Base-by-base conservation (phyloP, 1,140 invertebrate genomes). In the Drosophila baimaii region DNA sequence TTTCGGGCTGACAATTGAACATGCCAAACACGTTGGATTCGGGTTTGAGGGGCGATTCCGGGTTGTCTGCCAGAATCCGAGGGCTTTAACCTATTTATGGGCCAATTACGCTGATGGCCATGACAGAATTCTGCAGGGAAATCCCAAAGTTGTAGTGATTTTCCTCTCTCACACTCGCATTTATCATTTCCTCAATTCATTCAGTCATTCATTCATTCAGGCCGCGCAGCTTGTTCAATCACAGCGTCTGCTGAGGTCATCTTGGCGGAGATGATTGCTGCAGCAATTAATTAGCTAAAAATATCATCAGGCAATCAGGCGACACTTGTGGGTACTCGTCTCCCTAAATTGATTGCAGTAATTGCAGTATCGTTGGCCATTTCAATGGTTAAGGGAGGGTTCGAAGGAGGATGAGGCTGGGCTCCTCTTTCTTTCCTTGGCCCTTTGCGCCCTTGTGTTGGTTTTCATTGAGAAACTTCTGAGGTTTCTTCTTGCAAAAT, bases 1-100 rank as follows among this genome's bases (percentile, higher is more conserved):
- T 23, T 19, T 43, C 43, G n/a, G 56, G 54, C 63, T 74, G 68
- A 78, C 79, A 78, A 75, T 86, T 86, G 81, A 73, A 61, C 79
- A 88, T 86, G 79, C 82, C 79, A 62, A 68, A 88, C 82, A 88
- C 80, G 82, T 86, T 85, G 70, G 66, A 51, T 51, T 37, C 44
- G 64, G 72, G 27, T 49, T 55, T 35, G 51, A 35, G 59, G 66
- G 46, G 64, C 63, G 57, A 62, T 68, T 62, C 46, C 44, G 49
- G 56, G 52, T 68, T 41, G 51, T 46, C 54, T 44, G 37, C 21
- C 43, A 37, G 17, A 39, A 39, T 29, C 19, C 66, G 33, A 58
- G 52, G 33, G 69, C 66, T 41, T 84, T 70, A 70, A 71, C 76
- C 75, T 82, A 76, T 82, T 82, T 77, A 77, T 54, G 27, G 25